Percentiles rank a stretch among this genome's conserved stretches.
Conservation (phyloP, 2,888 invertebrate genomes). For the Synergus itoensis region DNA sequence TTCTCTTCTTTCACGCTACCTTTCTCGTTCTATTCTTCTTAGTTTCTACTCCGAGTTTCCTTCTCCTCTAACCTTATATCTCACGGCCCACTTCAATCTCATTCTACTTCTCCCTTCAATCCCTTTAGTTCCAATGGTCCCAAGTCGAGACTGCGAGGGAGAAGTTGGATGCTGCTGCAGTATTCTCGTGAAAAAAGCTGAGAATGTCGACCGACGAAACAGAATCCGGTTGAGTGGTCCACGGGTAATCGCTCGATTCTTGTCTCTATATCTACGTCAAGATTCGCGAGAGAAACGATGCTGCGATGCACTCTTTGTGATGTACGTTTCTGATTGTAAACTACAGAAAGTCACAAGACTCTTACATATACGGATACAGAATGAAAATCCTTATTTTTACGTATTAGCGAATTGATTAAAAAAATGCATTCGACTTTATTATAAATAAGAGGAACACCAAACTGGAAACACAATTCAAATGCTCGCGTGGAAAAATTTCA, state of each 20-base stretch:
- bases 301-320: neutral
- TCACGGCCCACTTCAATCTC: constrained; percentile 17
- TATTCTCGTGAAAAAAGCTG: constrained; percentile 64
- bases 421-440: too few species aligned
- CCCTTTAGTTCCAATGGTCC: constrained; percentile 12
- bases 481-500: too few species aligned
- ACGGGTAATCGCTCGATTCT: constrained; percentile 55
- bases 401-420: too few species aligned
- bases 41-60: constrained; percentile 13
- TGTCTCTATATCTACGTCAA: constrained; percentile 40
- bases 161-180: constrained; percentile 15
- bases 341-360: neutral
- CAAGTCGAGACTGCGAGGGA: constrained; percentile 27
- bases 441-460: too few species aligned
- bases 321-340: neutral
- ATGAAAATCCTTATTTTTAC: too few species aligned
- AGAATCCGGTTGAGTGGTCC: constrained; percentile 65
- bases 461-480: too few species aligned
- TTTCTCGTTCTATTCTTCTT: constrained; percentile 18
- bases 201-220: constrained; percentile 68
- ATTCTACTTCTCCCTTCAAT: constrained; percentile 21
- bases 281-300: constrained; percentile 20
- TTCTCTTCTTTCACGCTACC: constrained; percentile 65
- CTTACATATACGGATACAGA: neutral
- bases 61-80: constrained; percentile 25